Conservation (phyloP, 2,797 vertebrate species). For the Xiphophorus birchmanni region DNA sequence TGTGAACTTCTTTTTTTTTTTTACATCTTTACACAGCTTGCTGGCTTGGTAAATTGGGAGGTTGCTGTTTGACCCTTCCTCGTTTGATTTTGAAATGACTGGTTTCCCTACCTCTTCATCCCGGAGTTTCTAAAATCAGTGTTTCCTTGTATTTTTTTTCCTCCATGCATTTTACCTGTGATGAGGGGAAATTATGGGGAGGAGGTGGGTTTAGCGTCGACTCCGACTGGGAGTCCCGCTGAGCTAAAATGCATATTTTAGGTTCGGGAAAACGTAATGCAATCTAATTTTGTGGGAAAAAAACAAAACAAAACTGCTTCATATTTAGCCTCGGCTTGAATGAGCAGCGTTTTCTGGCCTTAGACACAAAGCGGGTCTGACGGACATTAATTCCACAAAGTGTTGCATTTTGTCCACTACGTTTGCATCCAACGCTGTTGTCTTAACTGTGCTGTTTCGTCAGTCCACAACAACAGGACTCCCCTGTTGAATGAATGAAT, state of each 20-base stretch:
- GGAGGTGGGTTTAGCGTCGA: slow-evolving; percentile 15
- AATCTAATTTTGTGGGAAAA: slow-evolving; percentile 11
- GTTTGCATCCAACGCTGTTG: slow-evolving; percentile 57
- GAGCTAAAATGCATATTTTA: slow-evolving; percentile 19
- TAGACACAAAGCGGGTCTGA: slow-evolving; percentile 44
- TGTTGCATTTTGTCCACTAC: slow-evolving; percentile 37
- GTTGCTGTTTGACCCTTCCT: slow-evolving; percentile 1
- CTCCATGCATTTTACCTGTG: slow-evolving; percentile 67
- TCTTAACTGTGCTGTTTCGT: slow-evolving; percentile 64
- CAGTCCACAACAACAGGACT: slow-evolving; percentile 53
- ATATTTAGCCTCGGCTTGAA: slow-evolving; percentile 37
- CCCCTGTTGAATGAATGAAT: slow-evolving; percentile 48
- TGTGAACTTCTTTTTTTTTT: slow-evolving; percentile 59
- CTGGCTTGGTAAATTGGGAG: background rate
- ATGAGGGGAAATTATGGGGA: slow-evolving; percentile 42
- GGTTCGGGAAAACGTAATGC: slow-evolving; percentile 27
- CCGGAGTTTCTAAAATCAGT: slow-evolving; percentile 74
- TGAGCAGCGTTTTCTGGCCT: slow-evolving; percentile 32
- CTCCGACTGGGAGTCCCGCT: slow-evolving; percentile 64
- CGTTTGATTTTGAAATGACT: slow-evolving; percentile 31
- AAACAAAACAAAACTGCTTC: slow-evolving; percentile 14
- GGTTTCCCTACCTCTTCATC: slow-evolving; percentile 67
- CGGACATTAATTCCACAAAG: slow-evolving; percentile 27
- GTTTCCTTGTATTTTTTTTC: slow-evolving; percentile 51
- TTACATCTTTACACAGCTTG: slow-evolving; percentile 21